Base-by-base conservation (phyloP, 2,797 vertebrate genomes). In the Toxotes lorentzi region DNA sequence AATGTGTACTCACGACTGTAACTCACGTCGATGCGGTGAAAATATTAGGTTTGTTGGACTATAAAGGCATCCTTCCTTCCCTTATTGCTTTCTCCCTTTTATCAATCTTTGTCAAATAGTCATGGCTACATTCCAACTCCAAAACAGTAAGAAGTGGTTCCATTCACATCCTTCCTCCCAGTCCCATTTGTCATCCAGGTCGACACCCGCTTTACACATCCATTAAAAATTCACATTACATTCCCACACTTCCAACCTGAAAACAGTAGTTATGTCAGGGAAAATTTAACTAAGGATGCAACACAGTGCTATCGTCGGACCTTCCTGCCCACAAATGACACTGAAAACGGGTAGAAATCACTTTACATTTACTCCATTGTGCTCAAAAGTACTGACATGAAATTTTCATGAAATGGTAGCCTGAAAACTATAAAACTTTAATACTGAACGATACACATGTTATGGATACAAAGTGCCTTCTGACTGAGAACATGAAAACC, bases 361-460 rank as follows among this genome's bases (percentile, higher is more conserved):
- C 62, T 83, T 61, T 83, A 66, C 64, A 82, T 89, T 84, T 78
- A 56, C 70, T 64, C 86, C 58, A 85, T 83, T 86, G 82, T 86
- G 73, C 86, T 80, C 86, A 77, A 85, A 91, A 90, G 81, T 58
- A 74, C 58, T 12, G 14, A 12, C 21, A 56, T 91, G 13, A 90
- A 86, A 83, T 43, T 82, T 89, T 90, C 23, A 92, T 87, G 59
- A 70, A 61, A 67, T 10, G 61, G 75, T 66, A 35, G 35, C 60
- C 65, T 68, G 60, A 81, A 83, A 78, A 75, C 69, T 24, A 84
- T 90, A n/a, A 88, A 91, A 77, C 2, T 84, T 91, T 87, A 50
- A 89, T 82, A 38, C 41, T 27, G 60, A 87, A 79, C 21, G 43
- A 86, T 82, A 50, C 66, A 75, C 68, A 86, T 77, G 81, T 86